Percentiles rank a stretch among this genome's conserved stretches.
Evolutionary conservation across 2,797 vertebrate species (phyloP).

Genomic region (Delichon dasypus): DNA sequence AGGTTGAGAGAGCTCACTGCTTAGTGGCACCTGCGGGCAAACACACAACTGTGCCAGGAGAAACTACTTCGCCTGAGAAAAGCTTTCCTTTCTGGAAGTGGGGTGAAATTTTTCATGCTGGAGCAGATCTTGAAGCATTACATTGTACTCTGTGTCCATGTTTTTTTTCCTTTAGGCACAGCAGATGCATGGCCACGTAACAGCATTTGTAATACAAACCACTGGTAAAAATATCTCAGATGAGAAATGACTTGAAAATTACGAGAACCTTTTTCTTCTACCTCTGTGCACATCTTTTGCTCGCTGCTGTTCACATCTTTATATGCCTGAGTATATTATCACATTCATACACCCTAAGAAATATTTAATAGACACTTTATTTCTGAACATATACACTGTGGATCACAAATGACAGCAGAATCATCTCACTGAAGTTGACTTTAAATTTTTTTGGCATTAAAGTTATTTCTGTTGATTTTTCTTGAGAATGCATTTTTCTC

Average conservation of each 20-base stretch:
- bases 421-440: background rate
- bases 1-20: background rate
- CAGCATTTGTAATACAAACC: background rate
- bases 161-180: background rate
- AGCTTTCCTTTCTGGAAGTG: background rate
- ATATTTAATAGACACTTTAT: background rate
- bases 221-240: background rate
- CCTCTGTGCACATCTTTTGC: background rate
- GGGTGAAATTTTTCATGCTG: background rate
- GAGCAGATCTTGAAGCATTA: background rate
- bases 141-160: too few relatives aligned
- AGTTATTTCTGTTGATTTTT: background rate
- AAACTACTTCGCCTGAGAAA: background rate
- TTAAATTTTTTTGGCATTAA: background rate
- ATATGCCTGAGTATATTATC: background rate
- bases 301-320: background rate
- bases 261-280: background rate
- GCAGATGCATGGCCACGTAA: accelerated
- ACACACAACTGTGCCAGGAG: background rate
- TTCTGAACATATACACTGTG: background rate
- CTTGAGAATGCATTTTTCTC: background rate
- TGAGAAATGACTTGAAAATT: background rate
- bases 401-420: background rate
- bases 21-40: background rate
- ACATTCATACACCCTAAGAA: background rate